Base-by-base conservation (phyloP, 2,888 invertebrate species). In the Drosophila tanythrix region DNA sequence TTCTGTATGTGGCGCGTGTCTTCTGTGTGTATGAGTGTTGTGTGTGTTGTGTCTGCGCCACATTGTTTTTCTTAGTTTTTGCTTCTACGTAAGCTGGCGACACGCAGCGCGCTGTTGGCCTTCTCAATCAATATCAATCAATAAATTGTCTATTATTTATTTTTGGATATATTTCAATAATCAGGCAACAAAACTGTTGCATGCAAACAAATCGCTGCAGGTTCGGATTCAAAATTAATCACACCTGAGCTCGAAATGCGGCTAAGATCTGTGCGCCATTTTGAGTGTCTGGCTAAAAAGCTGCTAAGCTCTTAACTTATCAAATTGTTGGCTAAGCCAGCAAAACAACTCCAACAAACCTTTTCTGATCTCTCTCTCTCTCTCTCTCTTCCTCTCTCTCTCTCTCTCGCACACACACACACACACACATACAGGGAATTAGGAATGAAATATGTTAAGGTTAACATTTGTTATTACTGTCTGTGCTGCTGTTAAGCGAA, bases 91-190 rank as follows among this genome's bases (percentile, higher is more conserved):
- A 3, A 66, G 79, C 70, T 69, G 68, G 33, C 53, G 48, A 57
- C 70, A 71, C 74, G 77, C 83, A 65, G 33, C 67, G 74, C 70
- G 62, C 70, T 65, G 59, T 52, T 64, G 46, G 64, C 70, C 29
- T 50, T 50, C 56, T 70, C 63, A 84, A 88, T 84, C 84, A 74
- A 84, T 84, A 84, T 79, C 89, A 88, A 84, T 84, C 84, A 88
- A 84, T 84, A 88, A 70, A 65, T 64, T 59, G 29, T 27, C 33
- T 57, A n/a, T 56, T 31, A 21, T 58, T 35, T 56, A 35, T 43
- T n/a, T 31, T 38, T 25, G 15, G 31, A 27, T 59, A 55, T 10
- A 29, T 27, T 35, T 31, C 10, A 38, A 35, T 55, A 43, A 52
- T 60, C 36, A 48, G 27, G 50, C n/a, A 60, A n/a, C 18, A 36